Conservation (phyloP, 2,113 vertebrate species). For the Piprites chloris region DNA sequence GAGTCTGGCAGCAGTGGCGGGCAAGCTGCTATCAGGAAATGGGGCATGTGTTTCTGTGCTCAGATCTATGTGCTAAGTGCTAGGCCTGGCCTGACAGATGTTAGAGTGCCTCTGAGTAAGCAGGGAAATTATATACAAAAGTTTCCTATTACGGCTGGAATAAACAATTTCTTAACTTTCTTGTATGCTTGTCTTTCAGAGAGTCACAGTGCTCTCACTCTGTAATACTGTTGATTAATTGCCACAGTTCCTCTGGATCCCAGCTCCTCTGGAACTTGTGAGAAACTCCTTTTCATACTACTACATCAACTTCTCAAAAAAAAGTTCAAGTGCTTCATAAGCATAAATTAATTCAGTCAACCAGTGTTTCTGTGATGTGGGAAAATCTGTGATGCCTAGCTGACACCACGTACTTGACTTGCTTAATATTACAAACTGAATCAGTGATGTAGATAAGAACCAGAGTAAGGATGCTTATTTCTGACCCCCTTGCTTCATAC, state of each 20-base stretch:
- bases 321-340: constrained; percentile 32
- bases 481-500: neutral
- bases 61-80: constrained; percentile 48
- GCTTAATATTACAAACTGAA: neutral
- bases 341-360: constrained; percentile 50
- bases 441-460: constrained; percentile 3
- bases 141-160: constrained; percentile 59
- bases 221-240: neutral
- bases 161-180: constrained; percentile 65
- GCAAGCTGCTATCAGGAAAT: constrained; percentile 34
- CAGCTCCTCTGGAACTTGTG: neutral
- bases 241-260: neutral
- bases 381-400: neutral
- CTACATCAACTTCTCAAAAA: neutral
- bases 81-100: constrained; percentile 54
- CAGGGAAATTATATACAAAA: constrained; percentile 66
- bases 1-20: neutral
- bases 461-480: neutral
- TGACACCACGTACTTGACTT: constrained; percentile 16
- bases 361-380: constrained; percentile 36
- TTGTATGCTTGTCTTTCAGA: constrained; percentile 51
- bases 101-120: constrained; percentile 55
- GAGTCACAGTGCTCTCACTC: constrained; percentile 12
- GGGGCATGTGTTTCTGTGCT: constrained; percentile 45
- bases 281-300: neutral